These are phyloP conservation scores for Lutjanus erythropterus DNA, from an alignment of 2,113 vertebrate species.

Conservation along the genomic window DNA sequence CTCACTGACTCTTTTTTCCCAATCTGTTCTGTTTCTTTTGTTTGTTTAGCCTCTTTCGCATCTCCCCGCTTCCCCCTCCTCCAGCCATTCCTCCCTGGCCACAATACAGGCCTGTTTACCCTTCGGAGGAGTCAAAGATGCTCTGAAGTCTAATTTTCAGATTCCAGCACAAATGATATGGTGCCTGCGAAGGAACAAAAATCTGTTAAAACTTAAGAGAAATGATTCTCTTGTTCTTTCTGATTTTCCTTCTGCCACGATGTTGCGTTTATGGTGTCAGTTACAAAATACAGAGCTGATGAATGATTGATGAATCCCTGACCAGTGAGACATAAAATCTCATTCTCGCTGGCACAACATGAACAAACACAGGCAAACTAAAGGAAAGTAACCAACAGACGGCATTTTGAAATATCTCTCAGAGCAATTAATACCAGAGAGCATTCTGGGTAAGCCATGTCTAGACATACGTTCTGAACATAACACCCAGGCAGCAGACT, in stretches of 20 bases:
- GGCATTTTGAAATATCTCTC: conserved; percentile 49
- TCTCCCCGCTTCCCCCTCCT: conserved; percentile 24
- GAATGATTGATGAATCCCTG: conserved; percentile 65
- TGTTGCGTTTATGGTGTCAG: conserved; percentile 40
- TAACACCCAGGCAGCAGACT: conserved; percentile 19
- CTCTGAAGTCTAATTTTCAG: conserved; percentile 62
- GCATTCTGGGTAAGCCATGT: conserved; percentile 33
- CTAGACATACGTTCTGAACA: conserved; percentile 33
- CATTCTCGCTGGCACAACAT: conserved; percentile 18
- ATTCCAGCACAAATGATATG: conserved; percentile 70
- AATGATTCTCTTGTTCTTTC: conserved; percentile 21
- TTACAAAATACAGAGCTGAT: conserved; percentile 62
- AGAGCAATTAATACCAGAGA: conserved; percentile 33
- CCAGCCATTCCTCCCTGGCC: conserved; percentile 48
- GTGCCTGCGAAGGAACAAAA: conserved; percentile 22
- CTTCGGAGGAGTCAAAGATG: conserved; percentile 51
- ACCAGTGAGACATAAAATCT: conserved; percentile 46
- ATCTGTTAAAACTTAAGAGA: neutral
- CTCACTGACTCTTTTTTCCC: conserved; percentile 20
- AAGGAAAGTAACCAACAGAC: conserved; percentile 15
- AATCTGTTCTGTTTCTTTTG: conserved; percentile 26
- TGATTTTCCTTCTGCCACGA: conserved; percentile 28
- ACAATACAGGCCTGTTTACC: conserved; percentile 58
- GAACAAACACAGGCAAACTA: conserved; percentile 35
- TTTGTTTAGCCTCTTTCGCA: conserved; percentile 58